Base-by-base conservation (phyloP, 2,888 invertebrate genomes). In the Drosophila gaucha region DNA sequence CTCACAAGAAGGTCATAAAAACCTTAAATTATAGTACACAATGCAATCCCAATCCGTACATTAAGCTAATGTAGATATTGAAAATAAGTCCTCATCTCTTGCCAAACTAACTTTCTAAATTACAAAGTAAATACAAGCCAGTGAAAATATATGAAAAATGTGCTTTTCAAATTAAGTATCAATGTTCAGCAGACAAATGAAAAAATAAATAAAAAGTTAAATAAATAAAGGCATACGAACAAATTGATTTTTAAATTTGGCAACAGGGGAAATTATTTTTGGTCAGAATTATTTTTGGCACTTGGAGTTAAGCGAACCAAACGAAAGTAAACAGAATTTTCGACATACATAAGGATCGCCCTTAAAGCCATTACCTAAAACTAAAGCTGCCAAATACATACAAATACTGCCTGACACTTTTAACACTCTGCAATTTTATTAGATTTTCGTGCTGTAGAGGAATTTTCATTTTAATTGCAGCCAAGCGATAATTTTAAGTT, bases 401-500 rank as follows among this genome's bases (percentile, higher is more conserved):
- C 24, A 41, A 14, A 38, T 28, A 10, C 20, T 12, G 26, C 20
- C 36, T 47, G 54, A 49, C 58, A 59, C 63, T 55, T 58, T 62
- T 68, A 43, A 30, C 60, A 47, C 16, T 20, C 52, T 50, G 50
- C 30, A 56, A 64, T 62, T 78, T 73, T 52, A 78, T 79, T 62
- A 60, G 63, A 59, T 44, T 70, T 69, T 54, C 38, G 26, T 55
- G 58, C 9, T 14, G 22, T n/a, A 51, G 31, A 52, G 60, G 59
- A 78, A 86, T 76, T 73, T 66, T 28, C 43, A 2, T 59, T 68
- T 83, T 58, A 83, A 76, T 79, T 76, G 70, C 62, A 76, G 54
- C 55, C 63, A 67, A 67, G 51, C 31, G 59, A 67, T 73, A 65
- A 58, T 73, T 76, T 62, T 57, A 60, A 79, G 57, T 60, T 50